Evolutionary conservation across 2,797 vertebrate species (phyloP).

Genomic region (Perodicticus potto): DNA sequence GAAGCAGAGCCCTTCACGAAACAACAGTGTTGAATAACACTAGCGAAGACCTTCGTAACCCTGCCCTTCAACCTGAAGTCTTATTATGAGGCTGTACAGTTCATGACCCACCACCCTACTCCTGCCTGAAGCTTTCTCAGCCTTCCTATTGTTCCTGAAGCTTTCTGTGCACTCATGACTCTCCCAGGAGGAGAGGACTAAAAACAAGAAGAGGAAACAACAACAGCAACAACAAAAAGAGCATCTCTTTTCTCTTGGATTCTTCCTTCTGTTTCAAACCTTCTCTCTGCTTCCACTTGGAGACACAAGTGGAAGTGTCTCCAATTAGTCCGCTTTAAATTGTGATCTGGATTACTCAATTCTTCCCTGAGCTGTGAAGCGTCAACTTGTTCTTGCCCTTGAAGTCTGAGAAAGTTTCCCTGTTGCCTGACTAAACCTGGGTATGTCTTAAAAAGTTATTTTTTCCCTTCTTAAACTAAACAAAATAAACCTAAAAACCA

Average conservation of each 20-base stretch:
- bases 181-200: not conserved
- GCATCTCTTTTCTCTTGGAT: constrained; percentile 26
- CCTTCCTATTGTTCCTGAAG: not conserved
- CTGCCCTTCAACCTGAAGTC: not conserved
- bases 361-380: constrained; percentile 4
- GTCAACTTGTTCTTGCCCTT: not conserved
- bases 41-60: not conserved
- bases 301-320: too few species aligned
- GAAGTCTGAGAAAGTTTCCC: constrained; percentile 36
- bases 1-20: not conserved
- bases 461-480: constrained; percentile 33
- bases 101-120: not conserved
- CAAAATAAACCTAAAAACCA: constrained; percentile 2
- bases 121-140: not conserved
- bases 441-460: not conserved
- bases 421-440: not conserved
- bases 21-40: not conserved
- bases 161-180: not conserved
- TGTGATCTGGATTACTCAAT: constrained; percentile 21
- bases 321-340: not conserved
- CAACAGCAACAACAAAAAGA: not conserved
- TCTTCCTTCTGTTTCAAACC: constrained; percentile 39
- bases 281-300: constrained; percentile 5
- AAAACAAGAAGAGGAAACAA: not conserved
- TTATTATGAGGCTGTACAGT: not conserved